phyloP scores from a whole-genome alignment of 2,113 vertebrate genomes.

The Labeo catla region DNA sequence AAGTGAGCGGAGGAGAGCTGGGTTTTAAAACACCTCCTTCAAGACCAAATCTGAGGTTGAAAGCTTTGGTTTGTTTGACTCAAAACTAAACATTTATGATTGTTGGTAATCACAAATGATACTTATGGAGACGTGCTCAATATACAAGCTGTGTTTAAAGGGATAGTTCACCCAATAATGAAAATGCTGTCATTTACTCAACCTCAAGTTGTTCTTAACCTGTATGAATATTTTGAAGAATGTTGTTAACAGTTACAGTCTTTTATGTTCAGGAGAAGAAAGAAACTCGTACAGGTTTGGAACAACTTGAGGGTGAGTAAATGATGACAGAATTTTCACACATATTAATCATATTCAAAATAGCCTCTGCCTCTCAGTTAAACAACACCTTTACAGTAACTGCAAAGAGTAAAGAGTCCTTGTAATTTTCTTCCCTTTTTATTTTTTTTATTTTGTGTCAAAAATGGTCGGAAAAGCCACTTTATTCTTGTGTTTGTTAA shows the following conservation, averaged over 20 bases:
- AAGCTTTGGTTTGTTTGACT: not conserved
- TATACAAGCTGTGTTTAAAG: not conserved
- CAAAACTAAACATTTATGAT: constrained; percentile 18
- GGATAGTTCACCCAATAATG: not conserved
- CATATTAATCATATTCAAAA: not conserved
- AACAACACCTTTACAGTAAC: not conserved
- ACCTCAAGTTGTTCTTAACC: not conserved
- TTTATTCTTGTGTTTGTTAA: not conserved
- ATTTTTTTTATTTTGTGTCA: not conserved
- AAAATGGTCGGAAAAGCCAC: not conserved
- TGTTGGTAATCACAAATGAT: not conserved
- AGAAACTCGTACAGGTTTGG: no score
- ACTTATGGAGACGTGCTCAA: not conserved
- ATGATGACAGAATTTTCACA: not conserved
- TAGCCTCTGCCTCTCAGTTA: not conserved
- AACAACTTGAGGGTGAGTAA: no score
- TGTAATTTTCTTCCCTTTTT: not conserved
- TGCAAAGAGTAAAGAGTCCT: not conserved
- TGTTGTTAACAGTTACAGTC: no score
- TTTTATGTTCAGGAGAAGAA: no score
- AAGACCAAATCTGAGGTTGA: not conserved
- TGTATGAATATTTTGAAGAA: not conserved
- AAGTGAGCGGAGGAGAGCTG: not conserved
- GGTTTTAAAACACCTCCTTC: not conserved
- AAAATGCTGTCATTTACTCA: not conserved